Evolutionary conservation across 1,140 invertebrate species (phyloP).

Genomic region (Anthonomus grandis): DNA sequence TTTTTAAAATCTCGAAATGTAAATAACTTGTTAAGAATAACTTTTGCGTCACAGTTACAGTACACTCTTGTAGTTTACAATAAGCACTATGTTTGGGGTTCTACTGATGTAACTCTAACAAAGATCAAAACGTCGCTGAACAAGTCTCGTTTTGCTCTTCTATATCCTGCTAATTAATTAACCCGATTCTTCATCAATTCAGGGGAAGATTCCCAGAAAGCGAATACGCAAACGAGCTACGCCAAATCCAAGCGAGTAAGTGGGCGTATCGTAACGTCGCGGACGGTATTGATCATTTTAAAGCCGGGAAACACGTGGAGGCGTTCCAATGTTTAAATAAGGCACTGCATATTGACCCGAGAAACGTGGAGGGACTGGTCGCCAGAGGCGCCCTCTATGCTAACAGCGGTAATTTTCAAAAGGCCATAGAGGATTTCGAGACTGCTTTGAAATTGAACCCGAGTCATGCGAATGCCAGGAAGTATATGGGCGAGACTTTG

Average conservation of each 20-base stretch:
- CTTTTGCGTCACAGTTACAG: neutral
- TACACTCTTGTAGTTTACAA: neutral
- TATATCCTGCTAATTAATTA: too few relatives aligned
- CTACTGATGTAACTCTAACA: neutral
- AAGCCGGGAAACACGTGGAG: slow-evolving; percentile 83
- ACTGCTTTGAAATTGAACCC: slow-evolving; percentile 83
- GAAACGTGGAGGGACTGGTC: slow-evolving; percentile 91
- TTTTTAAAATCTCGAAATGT: too few relatives aligned
- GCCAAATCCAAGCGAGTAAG: slow-evolving; percentile 84
- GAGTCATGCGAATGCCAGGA: slow-evolving; percentile 88
- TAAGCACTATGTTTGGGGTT: neutral
- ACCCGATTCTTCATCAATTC: too few relatives aligned
- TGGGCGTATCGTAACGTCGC: slow-evolving; percentile 90
- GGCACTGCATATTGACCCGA: slow-evolving; percentile 85
- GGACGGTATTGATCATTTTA: slow-evolving; percentile 92
- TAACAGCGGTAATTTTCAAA: slow-evolving; percentile 88
- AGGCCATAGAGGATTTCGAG: slow-evolving; percentile 93
- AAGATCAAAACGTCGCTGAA: neutral
- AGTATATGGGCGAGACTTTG: slow-evolving; percentile 91
- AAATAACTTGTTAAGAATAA: too few relatives aligned
- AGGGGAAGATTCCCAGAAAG: slow-evolving; percentile 72
- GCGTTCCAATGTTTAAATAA: slow-evolving; percentile 94
- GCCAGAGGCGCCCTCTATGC: slow-evolving; percentile 91
- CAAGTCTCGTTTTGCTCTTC: too few relatives aligned
- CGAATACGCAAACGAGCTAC: slow-evolving; percentile 78